Base-by-base conservation (phyloP, 2,888 invertebrate species). In the Diachrysia chrysitis region DNA sequence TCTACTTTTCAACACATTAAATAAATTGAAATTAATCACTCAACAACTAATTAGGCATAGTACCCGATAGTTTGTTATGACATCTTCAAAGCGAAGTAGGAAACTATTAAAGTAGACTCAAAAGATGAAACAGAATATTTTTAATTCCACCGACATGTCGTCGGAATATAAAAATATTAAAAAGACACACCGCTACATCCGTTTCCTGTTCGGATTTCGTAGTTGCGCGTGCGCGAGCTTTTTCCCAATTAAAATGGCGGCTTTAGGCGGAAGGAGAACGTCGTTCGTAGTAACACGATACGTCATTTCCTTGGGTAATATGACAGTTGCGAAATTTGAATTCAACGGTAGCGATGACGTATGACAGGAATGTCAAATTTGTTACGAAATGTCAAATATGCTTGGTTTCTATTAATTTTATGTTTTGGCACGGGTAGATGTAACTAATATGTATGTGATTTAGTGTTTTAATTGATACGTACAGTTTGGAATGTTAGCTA, bases 151-250 rank as follows among this genome's bases (percentile, higher is more conserved):
- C 88, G 87, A 87, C 85, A 83, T 85, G 88, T 87, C 89, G 86
- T 86, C 85, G 79, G 89, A 90, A 91, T 92, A 90, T 91, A 90
- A 92, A 93, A 93, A 90, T 93, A 92, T 93, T 93, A 93, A 92
- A 93, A 91, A 89, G 91, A 92, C 90, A 90, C 90, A 84, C 82
- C 90, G 89, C 85, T 89, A 89, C 93, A 92, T 94, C 94, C 94
- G 94, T 84, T 94, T 94, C 93, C 93, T 92, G 87, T 90, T 88
- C 82, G 83, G 80, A 85, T 82, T 89, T 89, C 87, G 86, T 74
- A 79, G 75, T 84, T 66, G 80, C 82, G 83, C 81, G 82, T 82
- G 82, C 83, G 85, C 84, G n/a, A 81, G 85, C 80, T 82, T 87
- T 87, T 85, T 82, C 84, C 82, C 83, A 85, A 89, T 85, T 83